A percentile compares a stretch with the other conserved stretches of the same genome.
phyloP scores from a whole-genome alignment of 2,888 invertebrate species.

The Lapara coniferarum region DNA sequence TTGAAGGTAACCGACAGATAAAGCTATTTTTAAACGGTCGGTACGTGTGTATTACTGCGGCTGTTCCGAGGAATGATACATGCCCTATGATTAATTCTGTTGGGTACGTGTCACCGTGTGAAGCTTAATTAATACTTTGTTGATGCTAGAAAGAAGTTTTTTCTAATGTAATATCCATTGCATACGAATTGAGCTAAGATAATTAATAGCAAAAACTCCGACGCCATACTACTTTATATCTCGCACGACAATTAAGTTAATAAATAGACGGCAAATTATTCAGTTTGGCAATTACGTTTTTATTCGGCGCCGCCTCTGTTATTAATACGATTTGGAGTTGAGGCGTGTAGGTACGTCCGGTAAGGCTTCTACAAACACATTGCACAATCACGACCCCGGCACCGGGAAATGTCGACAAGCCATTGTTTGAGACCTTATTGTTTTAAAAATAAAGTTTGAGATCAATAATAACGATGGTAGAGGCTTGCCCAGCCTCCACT shows the following conservation, averaged over 20 bases:
- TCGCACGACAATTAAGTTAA: constrained; percentile 2
- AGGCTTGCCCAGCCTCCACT: constrained; percentile 33
- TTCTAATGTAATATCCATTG: background rate
- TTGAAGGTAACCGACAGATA: constrained; percentile 20
- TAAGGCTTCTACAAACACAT: constrained; percentile 40
- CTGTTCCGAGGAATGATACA: constrained; percentile 15
- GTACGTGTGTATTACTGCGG: background rate
- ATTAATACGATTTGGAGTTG: constrained; percentile 2
- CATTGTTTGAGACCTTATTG: constrained; percentile 35
- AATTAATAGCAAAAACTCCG: constrained; percentile 3
- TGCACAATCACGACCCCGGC: constrained; percentile 45
- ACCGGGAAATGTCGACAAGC: constrained; percentile 37
- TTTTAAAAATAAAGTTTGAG: constrained; percentile 42
- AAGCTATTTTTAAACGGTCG: constrained; percentile 16
- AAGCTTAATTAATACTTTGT: constrained; percentile 16
- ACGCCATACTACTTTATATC: constrained; percentile 17
- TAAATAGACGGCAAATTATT: constrained; percentile 23
- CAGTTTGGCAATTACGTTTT: constrained; percentile 28
- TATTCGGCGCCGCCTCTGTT: background rate
- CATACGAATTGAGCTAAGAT: background rate
- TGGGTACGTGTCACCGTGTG: background rate
- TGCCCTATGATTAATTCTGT: constrained; percentile 12
- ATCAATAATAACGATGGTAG: constrained; percentile 32
- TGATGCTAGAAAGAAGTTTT: background rate
- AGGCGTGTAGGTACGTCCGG: constrained; percentile 38